phyloP scores from a whole-genome alignment of 2,888 invertebrate species.

The Sinopyrophorus schimmeli region DNA sequence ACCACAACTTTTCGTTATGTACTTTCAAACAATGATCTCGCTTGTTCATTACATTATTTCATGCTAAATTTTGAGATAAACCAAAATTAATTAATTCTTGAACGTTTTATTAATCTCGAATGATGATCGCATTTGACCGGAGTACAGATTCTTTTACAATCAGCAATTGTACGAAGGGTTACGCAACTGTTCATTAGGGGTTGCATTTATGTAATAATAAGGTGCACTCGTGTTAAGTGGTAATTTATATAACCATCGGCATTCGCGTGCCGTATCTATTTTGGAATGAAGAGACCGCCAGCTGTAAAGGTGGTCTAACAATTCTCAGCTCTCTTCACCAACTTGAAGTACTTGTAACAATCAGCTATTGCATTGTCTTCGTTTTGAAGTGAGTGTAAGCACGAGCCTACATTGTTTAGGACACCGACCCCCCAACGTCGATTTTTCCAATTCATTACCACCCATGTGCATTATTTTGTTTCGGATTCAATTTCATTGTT shows the following conservation, averaged over 20 bases:
- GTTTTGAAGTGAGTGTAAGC: slow-evolving; percentile 19
- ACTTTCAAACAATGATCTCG: slow-evolving; percentile 15
- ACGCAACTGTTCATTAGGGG: slow-evolving; percentile 7
- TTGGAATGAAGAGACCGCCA: slow-evolving; percentile 29
- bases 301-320: slow-evolving; percentile 31
- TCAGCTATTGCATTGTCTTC: slow-evolving; percentile 31
- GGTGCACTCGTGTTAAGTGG: slow-evolving; percentile 22
- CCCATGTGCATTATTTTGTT: slow-evolving; percentile 15
- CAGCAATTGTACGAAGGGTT: not conserved
- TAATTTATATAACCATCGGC: slow-evolving; percentile 27
- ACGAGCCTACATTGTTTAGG: slow-evolving; percentile 32
- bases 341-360: slow-evolving; percentile 27
- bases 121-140: not conserved
- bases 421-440: slow-evolving; percentile 27
- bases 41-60: slow-evolving; percentile 6
- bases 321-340: slow-evolving; percentile 14
- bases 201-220: slow-evolving; percentile 21
- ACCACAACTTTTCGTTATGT: slow-evolving; percentile 23
- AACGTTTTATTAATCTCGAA: no score
- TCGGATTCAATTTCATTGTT: no score
- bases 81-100: no score
- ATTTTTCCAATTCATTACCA: slow-evolving; percentile 22
- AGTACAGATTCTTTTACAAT: not conserved
- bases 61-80: no score
- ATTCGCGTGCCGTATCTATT: slow-evolving; percentile 39